Conservation (phyloP, 37 sponge, comb jelly and placozoan genomes). For the Axinella damicornis region DNA sequence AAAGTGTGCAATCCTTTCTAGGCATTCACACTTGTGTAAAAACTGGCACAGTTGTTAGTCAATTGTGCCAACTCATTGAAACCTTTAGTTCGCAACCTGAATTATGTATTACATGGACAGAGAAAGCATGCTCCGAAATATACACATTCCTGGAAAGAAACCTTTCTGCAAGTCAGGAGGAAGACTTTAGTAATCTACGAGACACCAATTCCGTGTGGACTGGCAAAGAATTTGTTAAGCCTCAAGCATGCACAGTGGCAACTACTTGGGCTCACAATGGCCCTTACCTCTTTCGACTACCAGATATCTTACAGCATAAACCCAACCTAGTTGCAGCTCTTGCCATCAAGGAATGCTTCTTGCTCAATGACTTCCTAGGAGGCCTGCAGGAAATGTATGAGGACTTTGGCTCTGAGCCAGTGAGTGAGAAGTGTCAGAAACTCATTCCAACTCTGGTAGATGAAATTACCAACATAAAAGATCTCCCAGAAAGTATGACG, state of each 20-base stretch:
- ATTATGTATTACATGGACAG: background rate
- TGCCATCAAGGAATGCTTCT: conserved; percentile 31
- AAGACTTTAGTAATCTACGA: background rate
- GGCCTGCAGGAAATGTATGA: conserved; percentile 60
- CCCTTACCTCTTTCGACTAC: conserved; percentile 58
- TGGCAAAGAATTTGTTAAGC: conserved; percentile 31
- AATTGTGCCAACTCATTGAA: conserved; percentile 18
- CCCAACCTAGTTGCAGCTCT: conserved; percentile 20
- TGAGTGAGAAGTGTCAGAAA: conserved; percentile 10
- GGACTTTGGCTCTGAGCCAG: conserved; percentile 8
- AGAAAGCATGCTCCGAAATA: conserved; percentile 8
- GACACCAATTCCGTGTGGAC: conserved; percentile 26
- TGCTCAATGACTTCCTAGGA: conserved; percentile 22
- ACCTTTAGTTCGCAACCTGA: background rate
- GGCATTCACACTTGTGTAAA: conserved; percentile 11
- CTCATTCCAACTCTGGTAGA: background rate
- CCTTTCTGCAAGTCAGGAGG: background rate
- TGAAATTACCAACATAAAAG: no score
- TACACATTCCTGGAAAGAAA: conserved; percentile 22
- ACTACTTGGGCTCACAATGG: conserved; percentile 16
- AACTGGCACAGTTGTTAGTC: conserved; percentile 31
- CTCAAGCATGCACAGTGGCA: conserved; percentile 26
- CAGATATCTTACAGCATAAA: conserved; percentile 9
- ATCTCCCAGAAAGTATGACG: no score
- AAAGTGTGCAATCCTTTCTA: background rate